Conservation (phyloP, 2,888 invertebrate species). For the Machimus atricapillus region DNA sequence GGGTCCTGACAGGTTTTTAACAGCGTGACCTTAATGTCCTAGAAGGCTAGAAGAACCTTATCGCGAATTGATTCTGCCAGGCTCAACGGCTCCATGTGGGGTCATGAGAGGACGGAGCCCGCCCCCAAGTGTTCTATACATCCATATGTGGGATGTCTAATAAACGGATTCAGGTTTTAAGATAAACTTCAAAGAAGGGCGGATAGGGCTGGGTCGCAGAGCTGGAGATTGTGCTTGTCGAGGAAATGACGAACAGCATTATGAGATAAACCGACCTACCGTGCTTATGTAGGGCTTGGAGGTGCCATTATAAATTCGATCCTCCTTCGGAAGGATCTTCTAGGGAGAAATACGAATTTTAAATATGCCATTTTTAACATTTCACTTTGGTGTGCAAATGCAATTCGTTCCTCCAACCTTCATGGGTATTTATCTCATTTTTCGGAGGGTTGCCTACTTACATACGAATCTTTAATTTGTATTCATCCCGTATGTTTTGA, state of each 20-base stretch:
- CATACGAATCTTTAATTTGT: background rate
- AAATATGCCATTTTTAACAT: background rate
- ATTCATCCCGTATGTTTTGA: background rate
- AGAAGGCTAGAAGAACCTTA: background rate
- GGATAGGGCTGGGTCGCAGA: background rate
- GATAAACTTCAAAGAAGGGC: background rate
- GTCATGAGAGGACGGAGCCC: background rate
- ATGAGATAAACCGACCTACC: background rate
- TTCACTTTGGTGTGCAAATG: background rate
- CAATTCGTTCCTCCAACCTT: background rate
- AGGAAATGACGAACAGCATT: background rate
- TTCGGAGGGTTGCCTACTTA: background rate
- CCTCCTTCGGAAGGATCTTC: background rate
- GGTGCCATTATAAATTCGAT: background rate
- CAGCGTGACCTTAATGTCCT: background rate
- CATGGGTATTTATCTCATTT: background rate
- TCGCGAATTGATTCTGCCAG: background rate
- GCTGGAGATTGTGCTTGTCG: background rate
- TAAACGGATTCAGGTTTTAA: background rate
- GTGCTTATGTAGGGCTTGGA: background rate
- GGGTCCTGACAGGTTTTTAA: background rate
- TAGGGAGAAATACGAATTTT: background rate
- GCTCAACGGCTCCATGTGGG: background rate
- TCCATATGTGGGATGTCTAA: background rate
- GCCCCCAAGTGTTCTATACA: background rate